phyloP scores from a whole-genome alignment of 2,113 vertebrate species.

The Notothenia coriiceps region DNA sequence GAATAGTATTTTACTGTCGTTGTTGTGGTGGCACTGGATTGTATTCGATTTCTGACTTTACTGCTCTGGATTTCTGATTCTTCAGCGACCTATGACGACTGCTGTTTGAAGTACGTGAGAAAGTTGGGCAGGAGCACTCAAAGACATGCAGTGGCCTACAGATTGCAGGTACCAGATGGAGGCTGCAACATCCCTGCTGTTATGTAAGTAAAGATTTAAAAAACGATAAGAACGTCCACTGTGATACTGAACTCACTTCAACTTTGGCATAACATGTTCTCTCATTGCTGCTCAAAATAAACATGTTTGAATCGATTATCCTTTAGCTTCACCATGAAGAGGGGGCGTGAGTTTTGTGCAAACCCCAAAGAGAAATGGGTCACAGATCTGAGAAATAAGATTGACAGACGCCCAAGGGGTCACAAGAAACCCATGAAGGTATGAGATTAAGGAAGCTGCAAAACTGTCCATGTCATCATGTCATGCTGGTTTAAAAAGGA shows the following conservation, averaged over 20 bases:
- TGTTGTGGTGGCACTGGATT: neutral
- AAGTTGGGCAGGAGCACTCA: accelerated
- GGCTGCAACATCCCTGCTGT: conserved; percentile 83
- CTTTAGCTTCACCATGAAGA: conserved; percentile 75
- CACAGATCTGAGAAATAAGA: neutral
- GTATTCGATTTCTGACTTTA: neutral
- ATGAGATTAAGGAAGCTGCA: neutral
- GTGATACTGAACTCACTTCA: neutral
- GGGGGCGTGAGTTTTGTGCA: conserved; percentile 58
- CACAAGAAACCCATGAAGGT: neutral
- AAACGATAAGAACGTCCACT: neutral
- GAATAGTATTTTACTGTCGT: neutral
- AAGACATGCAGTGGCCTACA: conserved; percentile 62
- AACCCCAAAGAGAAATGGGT: conserved; percentile 75
- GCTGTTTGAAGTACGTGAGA: conserved; percentile 77
- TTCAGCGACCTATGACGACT: conserved; percentile 82
- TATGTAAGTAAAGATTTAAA: conserved; percentile 68
- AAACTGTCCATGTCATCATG: neutral
- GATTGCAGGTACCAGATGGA: conserved; percentile 74
- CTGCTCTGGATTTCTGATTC: conserved; percentile 5
- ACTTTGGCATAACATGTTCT: neutral
- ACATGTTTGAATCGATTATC: neutral
- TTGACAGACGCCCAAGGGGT: conserved; percentile 19
- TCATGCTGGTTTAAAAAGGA: neutral
- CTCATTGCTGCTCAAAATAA: neutral